Evolutionary conservation across 1,140 invertebrate species (phyloP).

Genomic region (Drosophila ercepeae): DNA sequence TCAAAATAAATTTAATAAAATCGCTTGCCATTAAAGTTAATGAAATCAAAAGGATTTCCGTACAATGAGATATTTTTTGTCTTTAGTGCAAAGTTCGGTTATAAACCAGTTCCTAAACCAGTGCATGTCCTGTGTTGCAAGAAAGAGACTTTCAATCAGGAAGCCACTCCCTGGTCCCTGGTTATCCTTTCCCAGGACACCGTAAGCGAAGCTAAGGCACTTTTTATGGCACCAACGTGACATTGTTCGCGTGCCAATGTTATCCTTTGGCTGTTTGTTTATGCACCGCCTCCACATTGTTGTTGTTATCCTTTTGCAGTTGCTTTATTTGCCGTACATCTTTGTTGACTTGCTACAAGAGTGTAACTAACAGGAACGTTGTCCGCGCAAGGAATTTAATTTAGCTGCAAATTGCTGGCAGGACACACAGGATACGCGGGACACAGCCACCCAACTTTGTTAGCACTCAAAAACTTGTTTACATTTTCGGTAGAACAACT

Average conservation of each 20-base stretch:
- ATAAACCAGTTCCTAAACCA: slow-evolving; percentile 3
- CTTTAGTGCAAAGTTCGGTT: neutral
- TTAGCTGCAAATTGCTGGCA: slow-evolving; percentile 49
- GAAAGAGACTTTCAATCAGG: slow-evolving; percentile 12
- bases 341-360: slow-evolving; percentile 66
- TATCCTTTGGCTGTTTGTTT: slow-evolving; percentile 40
- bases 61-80: neutral
- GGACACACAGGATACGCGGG: slow-evolving; percentile 11
- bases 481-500: slow-evolving; percentile 53
- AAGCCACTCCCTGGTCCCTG: neutral
- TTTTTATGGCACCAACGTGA: slow-evolving; percentile 67
- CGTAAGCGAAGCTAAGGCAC: slow-evolving; percentile 53
- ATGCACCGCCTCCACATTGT: slow-evolving; percentile 28
- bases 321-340: slow-evolving; percentile 68
- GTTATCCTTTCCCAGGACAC: neutral
- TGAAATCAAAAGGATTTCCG: neutral
- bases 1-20: neutral
- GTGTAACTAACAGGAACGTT: slow-evolving; percentile 60
- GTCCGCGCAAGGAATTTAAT: slow-evolving; percentile 66
- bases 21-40: neutral
- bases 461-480: slow-evolving; percentile 59
- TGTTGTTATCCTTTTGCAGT: slow-evolving; percentile 36
- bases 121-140: slow-evolving; percentile 3
- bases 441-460: slow-evolving; percentile 35
- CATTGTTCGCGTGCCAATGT: slow-evolving; percentile 25